Evolutionary conservation across 2,888 invertebrate genomes (phyloP).

Genomic region (Hirtodrosophila cameraria): DNA sequence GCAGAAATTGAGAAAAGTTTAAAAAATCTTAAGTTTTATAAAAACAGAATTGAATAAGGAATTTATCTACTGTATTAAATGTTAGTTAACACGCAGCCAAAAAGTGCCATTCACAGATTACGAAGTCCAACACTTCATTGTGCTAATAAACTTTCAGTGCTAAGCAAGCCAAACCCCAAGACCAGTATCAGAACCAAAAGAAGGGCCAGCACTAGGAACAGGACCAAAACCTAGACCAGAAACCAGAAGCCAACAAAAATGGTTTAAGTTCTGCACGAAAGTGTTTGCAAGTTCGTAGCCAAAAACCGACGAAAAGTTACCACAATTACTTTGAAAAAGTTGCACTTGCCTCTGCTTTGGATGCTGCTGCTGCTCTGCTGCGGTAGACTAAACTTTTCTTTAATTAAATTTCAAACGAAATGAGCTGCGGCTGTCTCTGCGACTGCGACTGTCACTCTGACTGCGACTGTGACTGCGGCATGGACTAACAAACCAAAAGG

Average conservation of each 20-base stretch:
- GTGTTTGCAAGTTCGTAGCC: constrained; percentile 34
- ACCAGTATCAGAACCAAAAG: constrained; percentile 7
- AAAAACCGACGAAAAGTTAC: constrained; percentile 64
- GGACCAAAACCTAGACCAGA: constrained; percentile 1
- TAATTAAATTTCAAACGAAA: constrained; percentile 78
- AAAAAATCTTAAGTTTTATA: constrained; percentile 1
- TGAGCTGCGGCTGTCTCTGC: constrained; percentile 56
- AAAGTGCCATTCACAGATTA: constrained; percentile 30
- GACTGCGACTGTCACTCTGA: not conserved
- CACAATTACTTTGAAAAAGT: constrained; percentile 77
- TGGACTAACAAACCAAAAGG: constrained; percentile 16
- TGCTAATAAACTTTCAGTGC: constrained; percentile 64
- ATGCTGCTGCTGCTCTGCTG: constrained; percentile 12
- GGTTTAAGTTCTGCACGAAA: constrained; percentile 31
- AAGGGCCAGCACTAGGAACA: too few relatives aligned
- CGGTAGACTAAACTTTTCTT: constrained; percentile 63
- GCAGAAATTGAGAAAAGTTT: constrained; percentile 31
- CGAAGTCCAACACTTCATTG: constrained; percentile 62
- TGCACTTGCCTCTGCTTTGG: constrained; percentile 46
- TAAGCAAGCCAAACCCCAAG: constrained; percentile 7
- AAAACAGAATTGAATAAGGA: constrained; percentile 15
- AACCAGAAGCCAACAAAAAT: constrained; percentile 29
- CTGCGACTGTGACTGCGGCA: not conserved
- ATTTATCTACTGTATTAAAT: constrained; percentile 28
- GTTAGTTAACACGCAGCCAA: constrained; percentile 8